Percentiles rank a stretch among this genome's conserved stretches.
Evolutionary conservation across 2,888 invertebrate species (phyloP).

Genomic region (Hirtodrosophila duncani): DNA sequence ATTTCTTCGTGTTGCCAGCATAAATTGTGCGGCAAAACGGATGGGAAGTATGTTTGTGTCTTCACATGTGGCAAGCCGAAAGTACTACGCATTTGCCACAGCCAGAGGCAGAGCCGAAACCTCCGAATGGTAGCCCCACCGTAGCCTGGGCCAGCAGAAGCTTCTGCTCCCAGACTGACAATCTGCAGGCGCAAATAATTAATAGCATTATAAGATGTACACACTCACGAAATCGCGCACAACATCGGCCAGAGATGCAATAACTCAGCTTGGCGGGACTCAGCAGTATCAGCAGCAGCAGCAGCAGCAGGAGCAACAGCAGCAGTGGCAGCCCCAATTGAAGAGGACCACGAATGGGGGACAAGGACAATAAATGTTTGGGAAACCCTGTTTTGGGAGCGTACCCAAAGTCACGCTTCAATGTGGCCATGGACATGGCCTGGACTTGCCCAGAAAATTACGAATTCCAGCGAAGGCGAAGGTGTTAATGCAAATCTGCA

Average conservation of each 20-base stretch:
- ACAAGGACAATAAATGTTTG: conserved; percentile 74
- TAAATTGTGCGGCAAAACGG: conserved; percentile 50
- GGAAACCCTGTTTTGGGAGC: too few species aligned
- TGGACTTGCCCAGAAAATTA: conserved; percentile 55
- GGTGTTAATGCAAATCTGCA: conserved; percentile 74
- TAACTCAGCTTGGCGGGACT: too few species aligned
- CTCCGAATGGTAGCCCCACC: conserved; percentile 12
- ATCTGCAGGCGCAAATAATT: conserved; percentile 79
- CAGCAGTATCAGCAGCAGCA: conserved; percentile 6
- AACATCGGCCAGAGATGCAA: conserved; percentile 73
- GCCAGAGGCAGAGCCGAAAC: conserved; percentile 2
- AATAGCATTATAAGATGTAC: conserved; percentile 79
- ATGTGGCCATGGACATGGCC: conserved; percentile 39
- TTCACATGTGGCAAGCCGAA: conserved; percentile 9
- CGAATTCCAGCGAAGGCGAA: conserved; percentile 73
- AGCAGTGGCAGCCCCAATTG: conserved; percentile 4
- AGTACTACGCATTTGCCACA: conserved; percentile 54
- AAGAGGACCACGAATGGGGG: conserved; percentile 7
- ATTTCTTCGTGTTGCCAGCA: conserved; percentile 70
- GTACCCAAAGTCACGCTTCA: conserved; percentile 62
- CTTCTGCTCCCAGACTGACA: too few species aligned
- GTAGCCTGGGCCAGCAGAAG: conserved; percentile 50
- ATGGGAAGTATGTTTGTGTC: conserved; percentile 11
- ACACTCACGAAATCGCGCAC: conserved; percentile 78
- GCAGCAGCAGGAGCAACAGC: conserved; percentile 10